Percentiles rank a stretch among this genome's conserved stretches.
phyloP scores from a whole-genome alignment of 2,113 vertebrate genomes.

The Himantopus leucocephalus region DNA sequence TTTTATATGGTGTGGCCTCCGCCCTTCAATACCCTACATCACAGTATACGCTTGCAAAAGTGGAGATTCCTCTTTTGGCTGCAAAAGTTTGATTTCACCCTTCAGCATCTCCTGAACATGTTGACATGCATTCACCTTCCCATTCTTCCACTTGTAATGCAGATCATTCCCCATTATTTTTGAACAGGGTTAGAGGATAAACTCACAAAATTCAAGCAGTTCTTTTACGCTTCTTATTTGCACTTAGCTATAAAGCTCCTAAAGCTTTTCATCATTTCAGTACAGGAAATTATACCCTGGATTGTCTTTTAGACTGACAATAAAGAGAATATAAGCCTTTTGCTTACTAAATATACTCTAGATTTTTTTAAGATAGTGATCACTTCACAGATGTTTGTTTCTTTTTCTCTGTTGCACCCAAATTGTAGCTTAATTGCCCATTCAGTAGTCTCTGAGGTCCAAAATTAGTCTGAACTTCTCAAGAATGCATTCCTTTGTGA shows the following conservation, averaged over 20 bases:
- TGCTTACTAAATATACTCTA: not conserved
- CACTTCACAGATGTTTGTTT: not conserved
- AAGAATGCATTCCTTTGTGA: not conserved
- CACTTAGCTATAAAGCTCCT: not conserved
- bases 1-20: not conserved
- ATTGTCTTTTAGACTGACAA: slow-evolving; percentile 7
- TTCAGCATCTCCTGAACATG: not conserved
- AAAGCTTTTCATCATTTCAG: not conserved
- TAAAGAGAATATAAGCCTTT: not conserved
- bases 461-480: not conserved
- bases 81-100: not conserved
- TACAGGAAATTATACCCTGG: not conserved
- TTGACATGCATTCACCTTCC: not conserved
- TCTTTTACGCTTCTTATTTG: not conserved
- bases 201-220: not conserved
- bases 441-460: not conserved
- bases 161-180: not conserved
- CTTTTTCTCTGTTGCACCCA: not conserved
- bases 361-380: not conserved
- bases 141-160: not conserved
- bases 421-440: not conserved
- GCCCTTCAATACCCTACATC: not conserved
- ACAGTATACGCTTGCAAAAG: not conserved
- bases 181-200: not conserved
- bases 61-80: not conserved